These are phyloP conservation scores for Epinephelus malabaricus DNA, from an alignment of 2,797 vertebrate species.

Conservation along the genomic window DNA sequence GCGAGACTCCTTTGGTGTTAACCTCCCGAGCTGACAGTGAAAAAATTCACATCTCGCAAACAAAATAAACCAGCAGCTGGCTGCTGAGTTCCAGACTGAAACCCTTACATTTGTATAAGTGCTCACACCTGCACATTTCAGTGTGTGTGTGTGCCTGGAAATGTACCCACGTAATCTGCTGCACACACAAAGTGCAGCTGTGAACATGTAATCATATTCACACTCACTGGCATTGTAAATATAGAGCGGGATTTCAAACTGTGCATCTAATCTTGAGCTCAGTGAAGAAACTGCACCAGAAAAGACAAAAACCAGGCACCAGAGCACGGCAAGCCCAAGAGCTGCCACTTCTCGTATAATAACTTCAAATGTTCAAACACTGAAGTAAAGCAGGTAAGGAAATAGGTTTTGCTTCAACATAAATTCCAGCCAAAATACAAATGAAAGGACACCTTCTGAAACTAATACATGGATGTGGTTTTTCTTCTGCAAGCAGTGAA, in stretches of 20 bases:
- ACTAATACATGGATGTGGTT: too few relatives aligned
- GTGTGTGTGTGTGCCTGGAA: neutral
- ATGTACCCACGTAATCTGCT: neutral
- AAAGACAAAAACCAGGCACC: neutral
- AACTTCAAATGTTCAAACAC: neutral
- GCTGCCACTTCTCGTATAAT: neutral
- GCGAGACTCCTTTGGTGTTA: neutral
- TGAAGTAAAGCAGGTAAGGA: neutral
- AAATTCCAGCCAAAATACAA: neutral
- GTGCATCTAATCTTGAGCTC: neutral
- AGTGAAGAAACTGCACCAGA: constrained; percentile 10
- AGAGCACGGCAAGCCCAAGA: neutral
- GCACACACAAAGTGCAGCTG: constrained; percentile 43
- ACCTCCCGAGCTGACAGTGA: neutral
- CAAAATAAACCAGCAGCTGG: constrained; percentile 21
- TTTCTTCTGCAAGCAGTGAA: neutral
- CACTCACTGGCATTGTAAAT: neutral
- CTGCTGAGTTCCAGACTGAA: constrained; percentile 18
- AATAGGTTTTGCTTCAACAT: neutral
- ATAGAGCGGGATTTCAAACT: neutral
- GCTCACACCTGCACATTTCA: constrained; percentile 40
- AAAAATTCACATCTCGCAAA: neutral
- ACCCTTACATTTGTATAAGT: constrained; percentile 49
- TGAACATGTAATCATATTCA: constrained; percentile 9
- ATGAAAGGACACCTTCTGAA: neutral